Evolutionary conservation across 2,888 invertebrate species (phyloP), one percentile per base, ranked within the genome.

Genomic region (Reticulitermes lucifugus): DNA sequence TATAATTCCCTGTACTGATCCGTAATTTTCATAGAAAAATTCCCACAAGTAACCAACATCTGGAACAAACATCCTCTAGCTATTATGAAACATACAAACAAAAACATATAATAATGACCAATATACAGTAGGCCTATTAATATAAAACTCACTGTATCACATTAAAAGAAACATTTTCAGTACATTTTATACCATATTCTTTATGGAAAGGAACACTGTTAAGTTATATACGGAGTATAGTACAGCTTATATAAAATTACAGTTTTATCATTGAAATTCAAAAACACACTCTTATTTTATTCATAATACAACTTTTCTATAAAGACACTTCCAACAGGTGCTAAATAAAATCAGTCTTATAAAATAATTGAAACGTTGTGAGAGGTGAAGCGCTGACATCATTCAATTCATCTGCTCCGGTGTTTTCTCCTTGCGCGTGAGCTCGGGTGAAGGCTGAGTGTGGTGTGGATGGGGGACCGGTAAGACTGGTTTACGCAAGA

Each of bases 401-500:
- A 46, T 73, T 75, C 51, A 80, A 60, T 75, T 83, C 21, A 85
- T 79, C 21, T 59, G 79, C 46, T 84, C 83, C n/a, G 84, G 84
- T 55, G 82, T n/a, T 35, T 86, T 83, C 41, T 86, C 86, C 35
- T 84, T 86, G 29, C 82, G 84, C 22, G 55, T 18, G n/a, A 84
- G 84, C 29, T 86, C 86, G 4, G 86, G 86, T 46, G 86, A 86
- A 2, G 81, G 86, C 43, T 84, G 86, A n/a, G 70, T 60, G 29
- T 73, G 83, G 25, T 86, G 86, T 9, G 86, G 82, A 41, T 84
- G 77, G 29, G 87, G 86, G 86, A 90, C 89, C 51, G 93, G 92
- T 87, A 93, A 90, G 60, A 92, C 92, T 71, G 95, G 94, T 90
- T 94, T 96, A 88, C 94, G 94, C 91, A 96, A 93, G 88, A 97